A percentile compares a stretch with the other conserved stretches of the same genome.
phyloP scores from a whole-genome alignment of 2,888 invertebrate genomes.

The Drosophila greeni region DNA sequence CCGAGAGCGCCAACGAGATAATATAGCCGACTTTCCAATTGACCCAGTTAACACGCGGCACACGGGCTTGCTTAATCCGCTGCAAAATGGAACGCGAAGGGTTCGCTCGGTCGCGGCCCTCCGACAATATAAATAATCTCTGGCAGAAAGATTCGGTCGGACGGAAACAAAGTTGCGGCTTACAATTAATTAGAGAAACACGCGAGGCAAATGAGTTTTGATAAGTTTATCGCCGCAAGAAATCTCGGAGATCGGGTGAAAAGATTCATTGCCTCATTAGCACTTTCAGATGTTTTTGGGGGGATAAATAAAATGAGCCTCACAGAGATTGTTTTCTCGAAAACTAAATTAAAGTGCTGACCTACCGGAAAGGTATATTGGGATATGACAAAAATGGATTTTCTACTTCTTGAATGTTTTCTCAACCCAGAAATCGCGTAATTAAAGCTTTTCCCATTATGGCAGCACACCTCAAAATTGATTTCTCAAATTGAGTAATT shows the following conservation, averaged over 20 bases:
- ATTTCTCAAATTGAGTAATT: conserved; percentile 60
- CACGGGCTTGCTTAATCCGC: conserved; percentile 29
- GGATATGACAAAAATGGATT: neutral
- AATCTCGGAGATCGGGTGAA: conserved; percentile 19
- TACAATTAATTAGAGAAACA: conserved; percentile 54
- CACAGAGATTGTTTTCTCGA: neutral
- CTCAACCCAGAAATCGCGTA: conserved; percentile 3
- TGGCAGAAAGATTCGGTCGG: conserved; percentile 5
- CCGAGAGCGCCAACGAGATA: conserved; percentile 41
- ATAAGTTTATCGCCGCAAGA: conserved; percentile 45
- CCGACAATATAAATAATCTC: conserved; percentile 12
- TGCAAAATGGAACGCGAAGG: conserved; percentile 43
- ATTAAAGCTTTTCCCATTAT: conserved; percentile 1
- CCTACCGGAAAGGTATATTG: neutral
- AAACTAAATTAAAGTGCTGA: neutral
- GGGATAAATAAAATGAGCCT: neutral
- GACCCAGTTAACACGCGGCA: conserved; percentile 47
- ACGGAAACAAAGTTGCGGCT: conserved; percentile 9
- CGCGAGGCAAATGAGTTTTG: conserved; percentile 45
- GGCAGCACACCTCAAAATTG: conserved; percentile 14
- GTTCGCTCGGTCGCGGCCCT: conserved; percentile 2
- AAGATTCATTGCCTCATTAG: conserved; percentile 35
- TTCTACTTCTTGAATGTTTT: neutral
- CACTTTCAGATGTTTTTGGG: conserved; percentile 12
- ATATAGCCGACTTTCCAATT: conserved; percentile 62